Evolutionary conservation across 92 coral and sea anemone species (phyloP).

Genomic region (Diadumene lineata): DNA sequence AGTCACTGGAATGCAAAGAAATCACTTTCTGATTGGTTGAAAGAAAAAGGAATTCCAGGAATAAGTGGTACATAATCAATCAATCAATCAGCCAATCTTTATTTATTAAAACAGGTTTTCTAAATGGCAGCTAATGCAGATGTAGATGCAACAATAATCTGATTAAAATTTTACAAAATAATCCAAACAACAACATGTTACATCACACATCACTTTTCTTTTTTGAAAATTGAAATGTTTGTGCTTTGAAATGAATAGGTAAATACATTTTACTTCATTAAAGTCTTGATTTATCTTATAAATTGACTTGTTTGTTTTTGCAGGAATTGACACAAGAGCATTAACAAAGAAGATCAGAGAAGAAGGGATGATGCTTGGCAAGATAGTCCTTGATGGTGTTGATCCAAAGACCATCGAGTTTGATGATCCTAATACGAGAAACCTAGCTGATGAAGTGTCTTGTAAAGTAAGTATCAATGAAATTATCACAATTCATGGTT

Average conservation of each 20-base stretch:
- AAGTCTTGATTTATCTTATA: not conserved
- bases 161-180: too few relatives aligned
- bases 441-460: slow-evolving; percentile 91
- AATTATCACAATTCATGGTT: too few relatives aligned
- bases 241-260: too few relatives aligned
- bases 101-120: too few relatives aligned
- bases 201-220: too few relatives aligned
- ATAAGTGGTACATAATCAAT: slow-evolving; percentile 71
- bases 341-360: slow-evolving; percentile 95
- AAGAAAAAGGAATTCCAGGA: slow-evolving; percentile 90
- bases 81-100: too few relatives aligned
- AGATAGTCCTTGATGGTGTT: slow-evolving; percentile 86
- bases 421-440: slow-evolving; percentile 86
- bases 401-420: slow-evolving; percentile 68
- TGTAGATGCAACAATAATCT: too few relatives aligned
- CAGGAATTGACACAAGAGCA: slow-evolving; percentile 94
- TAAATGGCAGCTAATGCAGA: too few relatives aligned
- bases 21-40: slow-evolving; percentile 85
- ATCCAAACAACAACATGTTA: too few relatives aligned
- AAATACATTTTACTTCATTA: too few relatives aligned
- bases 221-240: too few relatives aligned
- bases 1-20: slow-evolving; percentile 99
- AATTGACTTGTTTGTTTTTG: not conserved
- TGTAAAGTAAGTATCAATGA: slow-evolving; percentile 52
- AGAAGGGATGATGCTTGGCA: slow-evolving; percentile 89